These are phyloP conservation scores for Girardia tigrina DNA, from an alignment of 2,888 invertebrate genomes.

Conservation along the genomic window DNA sequence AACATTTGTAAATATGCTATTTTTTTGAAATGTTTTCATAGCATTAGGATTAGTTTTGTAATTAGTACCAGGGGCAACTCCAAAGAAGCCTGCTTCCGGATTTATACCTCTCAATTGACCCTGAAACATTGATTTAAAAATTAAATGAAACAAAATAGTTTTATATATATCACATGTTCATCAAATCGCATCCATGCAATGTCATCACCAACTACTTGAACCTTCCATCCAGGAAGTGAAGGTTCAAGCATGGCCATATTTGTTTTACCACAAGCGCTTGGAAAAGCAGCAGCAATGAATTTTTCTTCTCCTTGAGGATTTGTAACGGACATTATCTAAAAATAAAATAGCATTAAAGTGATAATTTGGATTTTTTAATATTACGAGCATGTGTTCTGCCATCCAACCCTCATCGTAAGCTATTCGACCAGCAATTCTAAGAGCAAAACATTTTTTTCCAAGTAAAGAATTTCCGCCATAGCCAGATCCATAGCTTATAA, in stretches of 20 bases:
- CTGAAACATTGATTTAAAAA: too few species aligned
- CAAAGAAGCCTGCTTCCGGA: conserved; percentile 96
- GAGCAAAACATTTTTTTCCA: conserved; percentile 93
- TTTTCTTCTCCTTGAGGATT: conserved; percentile 67
- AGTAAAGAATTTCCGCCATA: conserved; percentile 90
- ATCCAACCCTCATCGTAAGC: conserved; percentile 92
- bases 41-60: conserved; percentile 83
- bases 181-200: conserved; percentile 69
- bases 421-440: conserved; percentile 83
- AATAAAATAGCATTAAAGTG: not conserved
- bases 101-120: conserved; percentile 86
- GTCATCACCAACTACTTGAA: conserved; percentile 68
- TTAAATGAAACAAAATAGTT: too few species aligned
- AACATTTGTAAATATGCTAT: conserved; percentile 93
- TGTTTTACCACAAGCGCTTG: conserved; percentile 95
- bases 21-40: conserved; percentile 74
- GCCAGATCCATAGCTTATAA: conserved; percentile 78
- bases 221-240: conserved; percentile 62
- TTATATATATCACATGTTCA: conserved; percentile 39
- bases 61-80: conserved; percentile 86
- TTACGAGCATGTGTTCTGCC: conserved; percentile 91
- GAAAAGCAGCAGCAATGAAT: conserved; percentile 93
- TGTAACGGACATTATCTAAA: conserved; percentile 78
- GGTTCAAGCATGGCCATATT: conserved; percentile 97
- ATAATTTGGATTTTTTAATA: not conserved